Percentiles rank a stretch among this genome's conserved stretches.
These are phyloP conservation scores for Aphidius colemani DNA, from an alignment of 2,888 invertebrate species.

Conservation along the genomic window DNA sequence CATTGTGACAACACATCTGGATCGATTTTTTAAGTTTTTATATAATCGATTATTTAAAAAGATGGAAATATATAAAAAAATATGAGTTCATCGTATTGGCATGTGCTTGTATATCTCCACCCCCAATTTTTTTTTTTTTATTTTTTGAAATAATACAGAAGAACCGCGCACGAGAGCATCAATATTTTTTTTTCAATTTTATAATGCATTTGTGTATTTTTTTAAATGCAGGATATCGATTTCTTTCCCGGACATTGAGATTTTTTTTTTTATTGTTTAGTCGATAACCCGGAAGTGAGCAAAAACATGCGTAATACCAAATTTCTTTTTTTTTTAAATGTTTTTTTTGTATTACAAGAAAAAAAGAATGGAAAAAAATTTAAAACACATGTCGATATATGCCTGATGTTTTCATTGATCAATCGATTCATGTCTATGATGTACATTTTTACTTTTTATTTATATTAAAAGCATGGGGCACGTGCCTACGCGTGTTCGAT, in stretches of 20 bases:
- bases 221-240: slow-evolving; percentile 32
- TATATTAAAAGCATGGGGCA: too few species aligned
- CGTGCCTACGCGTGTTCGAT: too few species aligned
- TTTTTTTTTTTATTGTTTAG: slow-evolving; percentile 23
- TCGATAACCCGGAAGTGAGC: slow-evolving; percentile 42
- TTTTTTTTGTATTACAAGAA: background rate
- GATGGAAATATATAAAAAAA: slow-evolving; percentile 2
- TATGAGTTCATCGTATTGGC: slow-evolving; percentile 9
- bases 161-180: slow-evolving; percentile 8
- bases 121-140: slow-evolving; percentile 20
- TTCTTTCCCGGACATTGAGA: slow-evolving; percentile 40
- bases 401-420: background rate
- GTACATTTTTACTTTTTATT: too few species aligned
- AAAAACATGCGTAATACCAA: slow-evolving; percentile 26
- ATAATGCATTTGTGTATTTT: background rate
- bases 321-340: slow-evolving; percentile 13
- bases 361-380: background rate
- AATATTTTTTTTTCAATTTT: background rate
- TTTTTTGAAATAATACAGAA: slow-evolving; percentile 1
- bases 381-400: slow-evolving; percentile 21
- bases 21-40: background rate
- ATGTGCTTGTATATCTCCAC: slow-evolving; percentile 9
- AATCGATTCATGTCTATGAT: too few species aligned
- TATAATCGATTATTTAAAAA: slow-evolving; percentile 4
- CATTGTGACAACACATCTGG: slow-evolving; percentile 4